Base-by-base conservation (phyloP, 2,113 vertebrate genomes). In the Hyla sarda region DNA sequence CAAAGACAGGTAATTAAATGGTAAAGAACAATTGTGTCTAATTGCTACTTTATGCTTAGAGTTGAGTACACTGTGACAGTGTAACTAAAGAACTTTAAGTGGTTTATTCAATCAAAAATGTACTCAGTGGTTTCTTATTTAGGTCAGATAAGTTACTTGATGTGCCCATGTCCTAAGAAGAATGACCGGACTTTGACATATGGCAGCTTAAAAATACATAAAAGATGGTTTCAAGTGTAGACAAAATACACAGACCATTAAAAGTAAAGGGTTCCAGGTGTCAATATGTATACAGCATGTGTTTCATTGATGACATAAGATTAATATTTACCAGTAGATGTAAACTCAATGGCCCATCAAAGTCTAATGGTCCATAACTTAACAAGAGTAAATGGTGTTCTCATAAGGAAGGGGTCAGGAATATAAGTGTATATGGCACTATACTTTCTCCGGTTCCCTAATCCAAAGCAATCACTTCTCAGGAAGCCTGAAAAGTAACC, bases 261-360 rank as follows among this genome's bases (percentile, higher is more conserved):
- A 58, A 48, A 41, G 48, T 48, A 34, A 21, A 25, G 13, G 34
- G 21, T 54, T 28, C 23, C 30, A 67, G 25, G 54, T 19, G 21
- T 65, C 56, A 65, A 65, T 85, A 67, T 69, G 5, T 25, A 23
- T 67, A 12, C 32, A 7, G 0, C 8, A 52, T 37, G 1, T 85
- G 73, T 58, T 78, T 67, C 83, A 65, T 23, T 34, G 56, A 62
- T 75, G 52, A 30, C 8, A 12, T 60, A 77, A 52, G 73, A 76
- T 50, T 76, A 48, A 76, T 85, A 47, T 67, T 77, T 67, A 52
- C 25, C 50, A 52, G 19, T 16, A n/a, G 19, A 17, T 77, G 73
- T 48, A 77, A 73, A 67, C 62, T 75, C 72, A 76, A 77, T 85
- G 28, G 75, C 75, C 73, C 56, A 72, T 85, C 54, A 77, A 84